These are phyloP conservation scores for Epinephelus cyanopodus DNA, from an alignment of 2,113 vertebrate genomes.

Conservation along the genomic window DNA sequence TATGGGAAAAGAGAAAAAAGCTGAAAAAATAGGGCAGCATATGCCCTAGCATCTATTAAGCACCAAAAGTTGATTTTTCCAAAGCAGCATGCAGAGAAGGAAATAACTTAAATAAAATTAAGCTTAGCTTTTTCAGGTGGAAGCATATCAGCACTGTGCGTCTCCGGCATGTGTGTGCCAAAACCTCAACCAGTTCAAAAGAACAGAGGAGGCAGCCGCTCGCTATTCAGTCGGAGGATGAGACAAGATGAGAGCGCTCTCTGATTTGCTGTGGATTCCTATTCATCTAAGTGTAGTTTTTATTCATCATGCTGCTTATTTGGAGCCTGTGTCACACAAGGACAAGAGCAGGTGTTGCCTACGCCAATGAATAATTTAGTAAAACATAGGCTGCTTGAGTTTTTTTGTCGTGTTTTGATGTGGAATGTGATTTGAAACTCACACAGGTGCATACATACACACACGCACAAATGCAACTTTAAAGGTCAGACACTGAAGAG, in stretches of 20 bases:
- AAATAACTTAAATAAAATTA: slow-evolving; percentile 40
- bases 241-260: slow-evolving; percentile 54
- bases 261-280: slow-evolving; percentile 51
- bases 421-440: slow-evolving; percentile 13
- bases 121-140: slow-evolving; percentile 44
- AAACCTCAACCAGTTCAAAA: slow-evolving; percentile 55
- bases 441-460: not conserved
- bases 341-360: slow-evolving; percentile 58
- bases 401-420: slow-evolving; percentile 39
- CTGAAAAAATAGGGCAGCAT: slow-evolving; percentile 48
- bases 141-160: not conserved
- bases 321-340: slow-evolving; percentile 44
- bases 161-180: slow-evolving; percentile 31
- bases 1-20: not conserved
- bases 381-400: slow-evolving; percentile 23
- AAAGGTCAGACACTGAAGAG: slow-evolving; percentile 33
- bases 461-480: not conserved
- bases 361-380: slow-evolving; percentile 38
- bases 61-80: not conserved
- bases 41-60: not conserved
- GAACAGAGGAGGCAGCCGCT: slow-evolving; percentile 44
- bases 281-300: slow-evolving; percentile 61
- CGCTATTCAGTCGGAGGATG: slow-evolving; percentile 52
- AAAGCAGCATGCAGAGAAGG: not conserved
- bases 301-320: slow-evolving; percentile 64